phyloP scores from a whole-genome alignment of 1,140 invertebrate species.

The Neotoxoptera formosana region DNA sequence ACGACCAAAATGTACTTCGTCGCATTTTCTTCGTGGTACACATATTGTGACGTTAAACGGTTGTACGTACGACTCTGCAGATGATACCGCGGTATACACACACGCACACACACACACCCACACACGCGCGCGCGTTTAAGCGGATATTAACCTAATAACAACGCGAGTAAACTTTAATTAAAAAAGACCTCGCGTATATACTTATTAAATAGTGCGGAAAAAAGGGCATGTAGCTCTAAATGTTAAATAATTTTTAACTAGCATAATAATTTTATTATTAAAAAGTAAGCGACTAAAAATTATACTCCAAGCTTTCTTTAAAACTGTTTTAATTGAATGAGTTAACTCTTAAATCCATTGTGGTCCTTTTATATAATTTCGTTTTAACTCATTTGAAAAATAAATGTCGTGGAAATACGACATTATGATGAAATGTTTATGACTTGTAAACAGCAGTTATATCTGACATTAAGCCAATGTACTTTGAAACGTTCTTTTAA shows the following conservation, averaged over 20 bases:
- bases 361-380: slow-evolving; percentile 14
- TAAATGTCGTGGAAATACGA: slow-evolving; percentile 20
- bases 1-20: background rate
- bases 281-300: background rate
- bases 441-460: background rate
- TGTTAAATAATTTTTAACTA: slow-evolving; percentile 7
- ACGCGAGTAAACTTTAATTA: background rate
- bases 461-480: background rate
- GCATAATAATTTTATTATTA: background rate
- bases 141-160: background rate
- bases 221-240: background rate
- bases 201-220: background rate
- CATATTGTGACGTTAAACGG: background rate
- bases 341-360: background rate
- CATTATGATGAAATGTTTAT: background rate
- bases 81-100: background rate
- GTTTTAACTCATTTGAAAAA: slow-evolving; percentile 23
- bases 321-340: slow-evolving; percentile 3
- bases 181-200: background rate
- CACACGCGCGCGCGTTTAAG: background rate
- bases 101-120: background rate
- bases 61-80: background rate
- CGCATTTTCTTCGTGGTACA: background rate
- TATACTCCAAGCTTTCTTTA: background rate
- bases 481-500: background rate